A percentile compares a stretch with the other conserved stretches of the same genome.
These are phyloP conservation scores for Syritta pipiens DNA, from an alignment of 2,888 invertebrate species.

Conservation along the genomic window DNA sequence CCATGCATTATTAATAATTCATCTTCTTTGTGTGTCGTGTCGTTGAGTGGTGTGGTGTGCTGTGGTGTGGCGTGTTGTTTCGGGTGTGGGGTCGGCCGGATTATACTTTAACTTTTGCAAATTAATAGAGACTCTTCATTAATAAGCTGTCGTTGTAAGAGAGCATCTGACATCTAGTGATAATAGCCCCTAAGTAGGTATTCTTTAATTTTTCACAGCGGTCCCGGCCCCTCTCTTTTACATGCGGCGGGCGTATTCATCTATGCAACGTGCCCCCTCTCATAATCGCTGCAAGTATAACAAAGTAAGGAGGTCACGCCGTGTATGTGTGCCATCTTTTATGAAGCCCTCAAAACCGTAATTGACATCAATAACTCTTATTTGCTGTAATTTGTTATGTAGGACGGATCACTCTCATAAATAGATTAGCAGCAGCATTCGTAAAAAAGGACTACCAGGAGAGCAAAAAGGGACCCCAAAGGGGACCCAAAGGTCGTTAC, in stretches of 20 bases:
- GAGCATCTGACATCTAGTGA: conserved; percentile 30
- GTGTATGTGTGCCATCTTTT: conserved; percentile 31
- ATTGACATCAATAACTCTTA: conserved; percentile 65
- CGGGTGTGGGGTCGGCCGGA: not conserved
- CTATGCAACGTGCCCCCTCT: not conserved
- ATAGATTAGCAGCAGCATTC: conserved; percentile 37
- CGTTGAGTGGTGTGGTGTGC: not conserved
- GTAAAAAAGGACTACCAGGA: not conserved
- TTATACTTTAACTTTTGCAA: conserved; percentile 47
- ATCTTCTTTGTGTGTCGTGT: not conserved
- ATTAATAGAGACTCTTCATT: conserved; percentile 44
- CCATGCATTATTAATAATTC: conserved; percentile 18
- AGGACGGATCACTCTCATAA: conserved; percentile 47
- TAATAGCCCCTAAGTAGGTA: conserved; percentile 58
- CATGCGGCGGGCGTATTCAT: too few relatives aligned
- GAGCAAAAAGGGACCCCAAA: too few relatives aligned
- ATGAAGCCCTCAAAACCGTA: conserved; percentile 64
- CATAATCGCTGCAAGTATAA: conserved; percentile 52
- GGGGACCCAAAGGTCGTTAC: conserved; percentile 30
- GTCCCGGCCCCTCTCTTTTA: not conserved
- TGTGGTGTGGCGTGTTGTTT: not conserved
- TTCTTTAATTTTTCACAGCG: conserved; percentile 36
- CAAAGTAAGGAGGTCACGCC: conserved; percentile 65
- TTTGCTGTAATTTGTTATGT: conserved; percentile 56
- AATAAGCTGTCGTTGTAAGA: conserved; percentile 40